phyloP scores from a whole-genome alignment of 2,888 invertebrate species.

The Allolobophora icterica region DNA sequence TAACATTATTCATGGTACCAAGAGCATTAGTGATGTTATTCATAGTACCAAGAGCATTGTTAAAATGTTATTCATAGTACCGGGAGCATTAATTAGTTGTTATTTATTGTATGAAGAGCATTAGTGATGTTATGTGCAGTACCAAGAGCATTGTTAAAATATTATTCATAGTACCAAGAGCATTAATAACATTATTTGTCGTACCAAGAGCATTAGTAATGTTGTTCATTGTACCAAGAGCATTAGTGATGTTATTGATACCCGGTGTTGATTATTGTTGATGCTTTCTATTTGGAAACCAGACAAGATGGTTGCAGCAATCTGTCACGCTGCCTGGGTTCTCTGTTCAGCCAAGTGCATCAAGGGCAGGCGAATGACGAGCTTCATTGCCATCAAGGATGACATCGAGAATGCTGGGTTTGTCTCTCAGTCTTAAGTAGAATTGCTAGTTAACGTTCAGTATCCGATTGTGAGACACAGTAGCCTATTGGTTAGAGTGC shows the following conservation, averaged over 20 bases:
- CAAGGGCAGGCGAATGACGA: conserved; percentile 53
- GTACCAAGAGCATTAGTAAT: background rate
- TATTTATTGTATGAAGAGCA: background rate
- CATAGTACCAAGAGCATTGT: background rate
- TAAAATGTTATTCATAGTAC: background rate
- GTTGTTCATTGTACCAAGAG: background rate
- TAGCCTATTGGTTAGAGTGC: no score
- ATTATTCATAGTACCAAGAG: background rate
- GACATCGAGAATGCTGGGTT: conserved; percentile 60
- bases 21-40: background rate
- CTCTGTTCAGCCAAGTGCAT: conserved; percentile 57
- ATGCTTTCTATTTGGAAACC: conserved; percentile 12
- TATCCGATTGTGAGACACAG: background rate
- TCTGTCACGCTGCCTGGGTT: conserved; percentile 59
- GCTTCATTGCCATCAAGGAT: conserved; percentile 57
- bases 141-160: no score
- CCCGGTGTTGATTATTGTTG: no score
- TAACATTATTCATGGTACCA: background rate
- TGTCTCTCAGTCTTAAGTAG: conserved; percentile 1
- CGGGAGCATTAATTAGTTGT: background rate
- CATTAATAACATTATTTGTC: background rate
- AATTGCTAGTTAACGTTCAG: background rate
- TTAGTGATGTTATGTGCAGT: background rate
- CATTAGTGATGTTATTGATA: background rate
- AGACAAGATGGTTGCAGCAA: conserved; percentile 55